Evolutionary conservation across 1,140 invertebrate species (phyloP), one percentile per base, ranked within the genome.

Genomic region (Bursaphelenchus mucronatus): DNA sequence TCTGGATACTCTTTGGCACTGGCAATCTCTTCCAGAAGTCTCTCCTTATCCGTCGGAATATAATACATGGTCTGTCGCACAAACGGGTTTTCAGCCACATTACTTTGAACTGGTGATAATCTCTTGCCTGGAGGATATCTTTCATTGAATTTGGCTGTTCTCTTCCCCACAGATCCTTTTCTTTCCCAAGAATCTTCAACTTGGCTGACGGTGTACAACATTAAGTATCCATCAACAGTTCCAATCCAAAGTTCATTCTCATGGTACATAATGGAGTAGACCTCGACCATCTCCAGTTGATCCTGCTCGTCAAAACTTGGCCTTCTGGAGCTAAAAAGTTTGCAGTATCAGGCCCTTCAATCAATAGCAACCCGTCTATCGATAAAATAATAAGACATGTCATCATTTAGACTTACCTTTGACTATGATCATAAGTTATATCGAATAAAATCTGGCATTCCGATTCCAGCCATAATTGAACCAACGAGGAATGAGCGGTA

Each of bases 391-490:
- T 30, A 30, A 1, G 5, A 30, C 13, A 55, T 10, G 19, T 15
- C 46, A 19, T 17, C 59, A 59, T 46, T 9, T 21, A 54, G 9
- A 61, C 64, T 55, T 62, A 83, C 83, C 82, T 82, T 81, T 74
- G 80, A 69, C 15, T 82, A 76, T 66, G 84, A 59, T 84, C 82
- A 59, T 82, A 82, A 9, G 79, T 71, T 6, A 84, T 82, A 69
- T 86, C 85, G 67, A 83, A 86, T 47, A 85, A 70, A 69, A 86
- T 79, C 65, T 81, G 80, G 70, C 85, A 86, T 46, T 80, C 79
- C n/a, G 76, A 66, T 0, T 79, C 76, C 64, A 84, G 82, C 83
- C 85, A 86, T n/a, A 86, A 71, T 70, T 86, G 85, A 53, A 86
- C 57, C 10, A 85, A 77, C 7, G 83, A 84, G 0, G 84, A 85